Base-by-base conservation (phyloP, 2,797 vertebrate genomes). In the Decapterus maruadsi region DNA sequence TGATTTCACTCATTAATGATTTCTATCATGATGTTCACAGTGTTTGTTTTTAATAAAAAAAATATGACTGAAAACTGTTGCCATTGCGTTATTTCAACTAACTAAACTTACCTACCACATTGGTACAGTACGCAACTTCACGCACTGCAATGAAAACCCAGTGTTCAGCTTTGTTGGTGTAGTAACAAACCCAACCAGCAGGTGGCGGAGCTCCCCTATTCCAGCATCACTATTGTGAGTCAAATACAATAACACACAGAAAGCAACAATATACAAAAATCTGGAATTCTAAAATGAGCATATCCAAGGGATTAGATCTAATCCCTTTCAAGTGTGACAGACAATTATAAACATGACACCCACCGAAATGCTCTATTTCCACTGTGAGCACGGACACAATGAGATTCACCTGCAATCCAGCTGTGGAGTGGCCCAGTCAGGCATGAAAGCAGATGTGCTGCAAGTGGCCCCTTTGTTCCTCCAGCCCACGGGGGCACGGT, bases 301-400 rank as follows among this genome's bases (percentile, higher is more conserved):
- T 50, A 59, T 66, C 74, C 62, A 50, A 65, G 31, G 68, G 81
- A 89, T 90, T 85, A 81, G 46, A 82, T 76, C 10, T 70, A 78
- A 91, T 87, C 89, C 82, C 40, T 74, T 89, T 82, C 63, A 78
- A 89, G 86, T 87, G 85, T 86, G 89, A 75, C 75, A 86, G 46
- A 84, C 73, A 80, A 80, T 83, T 84, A 84, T 51, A 87, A 82
- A 83, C 64, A 78, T 57, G 80, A 85, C 68, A 70, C 56, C 78
- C 68, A 60, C 14, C 31, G 46, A 84, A 82, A 70, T 81, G 57
- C 14, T 40, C 31, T 51, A 70, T 80, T 77, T 81, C 69, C 54
- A 62, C 79, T 59, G 31, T 69, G 70, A 64, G 50, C 57, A 57
- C 55, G n/a, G 60, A 63, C 50, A 70, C 68, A 61, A 73, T 78